Evolutionary conservation across 2,797 vertebrate species (phyloP), one percentile per base, ranked within the genome.

Genomic region (Gymnothorax reevesii): DNA sequence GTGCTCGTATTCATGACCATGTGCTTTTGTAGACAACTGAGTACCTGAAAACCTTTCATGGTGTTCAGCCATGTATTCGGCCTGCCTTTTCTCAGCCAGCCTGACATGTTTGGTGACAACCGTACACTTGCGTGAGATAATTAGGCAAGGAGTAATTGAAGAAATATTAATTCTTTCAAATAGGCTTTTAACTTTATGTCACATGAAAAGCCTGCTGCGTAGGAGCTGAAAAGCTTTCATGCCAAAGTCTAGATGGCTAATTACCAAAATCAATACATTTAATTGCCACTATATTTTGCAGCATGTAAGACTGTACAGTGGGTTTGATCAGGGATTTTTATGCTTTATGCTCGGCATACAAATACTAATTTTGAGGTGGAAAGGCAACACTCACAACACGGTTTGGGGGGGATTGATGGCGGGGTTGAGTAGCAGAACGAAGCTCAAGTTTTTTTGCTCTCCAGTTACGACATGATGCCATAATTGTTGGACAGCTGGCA

Each of bases 41-140:
- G 22, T 55, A 54, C 42, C 12, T 55, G 75, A 22, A 49, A 79
- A 54, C 9, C 33, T 77, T 17, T 77, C 42, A 49, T 4, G 42
- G 7, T 17, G 6, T 8, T 54, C 75, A 79, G 42, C 73, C 27
- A 10, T 55, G 75, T 79, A 33, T 79, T 10, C 22, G 49, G 15
- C 49, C 8, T 17, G 25, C n/a, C 69, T 71, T 66, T 33, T 33
- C 49, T 73, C 73, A 75, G 73, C 73, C 20, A 49, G 73, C 73
- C 73, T 42, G 42, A 49, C 73, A 49, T 75, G 73, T 42, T 75
- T 75, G 73, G 33, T 75, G 73, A 75, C 73, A 75, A 75, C 73
- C 33, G 4, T 22, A 13, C 33, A 75, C 73, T 20, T 75, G 73
- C 27, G 33, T 75, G 33, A 75, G 33, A 49, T 52, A 33, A 49